A percentile compares a stretch with the other conserved stretches of the same genome.
These are phyloP conservation scores for Drosophila sechellia DNA, from an alignment of 1,140 invertebrate species.

Conservation along the genomic window DNA sequence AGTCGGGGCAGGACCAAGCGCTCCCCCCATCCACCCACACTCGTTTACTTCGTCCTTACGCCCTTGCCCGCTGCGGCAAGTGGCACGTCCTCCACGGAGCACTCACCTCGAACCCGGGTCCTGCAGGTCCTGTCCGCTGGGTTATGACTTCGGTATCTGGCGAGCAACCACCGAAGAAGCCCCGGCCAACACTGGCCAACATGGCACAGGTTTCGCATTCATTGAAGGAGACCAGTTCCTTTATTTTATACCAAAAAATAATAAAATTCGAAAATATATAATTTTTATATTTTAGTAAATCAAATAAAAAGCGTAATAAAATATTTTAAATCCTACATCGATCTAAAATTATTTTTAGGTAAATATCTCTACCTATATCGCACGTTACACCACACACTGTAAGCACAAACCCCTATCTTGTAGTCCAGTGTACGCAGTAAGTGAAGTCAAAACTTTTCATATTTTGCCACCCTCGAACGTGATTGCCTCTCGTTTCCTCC, in stretches of 20 bases:
- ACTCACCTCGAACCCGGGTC: slow-evolving; percentile 33
- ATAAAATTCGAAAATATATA: too few species aligned
- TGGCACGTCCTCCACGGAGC: slow-evolving; percentile 42
- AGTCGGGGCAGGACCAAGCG: too few species aligned
- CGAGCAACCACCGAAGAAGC: slow-evolving; percentile 47
- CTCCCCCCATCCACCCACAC: neutral
- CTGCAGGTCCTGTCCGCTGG: slow-evolving; percentile 33
- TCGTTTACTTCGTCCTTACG: neutral
- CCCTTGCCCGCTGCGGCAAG: slow-evolving; percentile 27
- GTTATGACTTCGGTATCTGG: slow-evolving; percentile 36
- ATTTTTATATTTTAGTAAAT: too few species aligned
- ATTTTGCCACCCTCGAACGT: slow-evolving; percentile 39
- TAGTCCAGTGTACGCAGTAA: slow-evolving; percentile 49
- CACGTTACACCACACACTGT: too few species aligned
- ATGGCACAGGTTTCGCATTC: neutral
- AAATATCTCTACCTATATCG: too few species aligned
- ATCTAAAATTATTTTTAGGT: too few species aligned
- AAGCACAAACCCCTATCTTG: slow-evolving; percentile 4
- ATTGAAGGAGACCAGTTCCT: too few species aligned
- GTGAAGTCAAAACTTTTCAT: slow-evolving; percentile 65
- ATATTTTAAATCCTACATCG: too few species aligned
- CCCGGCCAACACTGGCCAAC: slow-evolving; percentile 32
- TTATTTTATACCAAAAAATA: too few species aligned
- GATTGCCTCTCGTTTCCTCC: slow-evolving; percentile 2
- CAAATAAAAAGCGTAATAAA: too few species aligned